Conservation (phyloP, 2,888 invertebrate genomes). For the Taphrorychus bicolor region DNA sequence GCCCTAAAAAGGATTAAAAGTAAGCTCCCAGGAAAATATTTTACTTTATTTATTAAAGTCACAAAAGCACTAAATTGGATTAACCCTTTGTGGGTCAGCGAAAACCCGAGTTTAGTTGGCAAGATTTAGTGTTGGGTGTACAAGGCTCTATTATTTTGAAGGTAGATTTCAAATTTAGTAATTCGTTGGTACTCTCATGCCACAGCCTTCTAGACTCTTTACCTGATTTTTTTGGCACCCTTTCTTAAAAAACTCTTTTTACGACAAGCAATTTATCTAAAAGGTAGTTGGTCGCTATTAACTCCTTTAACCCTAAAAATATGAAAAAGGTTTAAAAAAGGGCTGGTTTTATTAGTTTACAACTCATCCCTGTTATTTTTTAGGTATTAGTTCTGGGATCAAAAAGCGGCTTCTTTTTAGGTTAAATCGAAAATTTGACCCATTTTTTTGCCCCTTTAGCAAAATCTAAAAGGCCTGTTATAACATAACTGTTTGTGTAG, state of each 20-base stretch:
- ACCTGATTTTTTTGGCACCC: neutral
- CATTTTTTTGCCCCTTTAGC: neutral
- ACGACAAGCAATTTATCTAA: neutral
- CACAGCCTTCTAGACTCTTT: too few species aligned
- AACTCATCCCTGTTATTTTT: neutral
- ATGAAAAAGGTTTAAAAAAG: neutral
- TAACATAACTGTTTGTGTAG: neutral
- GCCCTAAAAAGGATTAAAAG: slow-evolving; percentile 38
- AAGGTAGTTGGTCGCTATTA: neutral
- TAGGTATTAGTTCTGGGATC: neutral
- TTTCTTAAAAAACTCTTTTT: neutral
- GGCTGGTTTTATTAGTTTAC: neutral
- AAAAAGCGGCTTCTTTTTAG: neutral
- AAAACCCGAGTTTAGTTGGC: neutral
- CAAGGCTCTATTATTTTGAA: too few species aligned
- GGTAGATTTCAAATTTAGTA: too few species aligned
- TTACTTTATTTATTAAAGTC: slow-evolving; percentile 40
- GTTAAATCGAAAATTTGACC: neutral
- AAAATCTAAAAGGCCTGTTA: neutral
- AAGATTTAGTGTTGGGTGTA: too few species aligned
- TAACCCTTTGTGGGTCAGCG: slow-evolving; percentile 20
- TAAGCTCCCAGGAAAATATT: slow-evolving; percentile 38
- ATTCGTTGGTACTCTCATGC: too few species aligned
- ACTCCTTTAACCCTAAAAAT: neutral
- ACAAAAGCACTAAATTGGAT: slow-evolving; percentile 37